Base-by-base conservation (phyloP, 1,140 invertebrate species). In the Lethrus apterus region DNA sequence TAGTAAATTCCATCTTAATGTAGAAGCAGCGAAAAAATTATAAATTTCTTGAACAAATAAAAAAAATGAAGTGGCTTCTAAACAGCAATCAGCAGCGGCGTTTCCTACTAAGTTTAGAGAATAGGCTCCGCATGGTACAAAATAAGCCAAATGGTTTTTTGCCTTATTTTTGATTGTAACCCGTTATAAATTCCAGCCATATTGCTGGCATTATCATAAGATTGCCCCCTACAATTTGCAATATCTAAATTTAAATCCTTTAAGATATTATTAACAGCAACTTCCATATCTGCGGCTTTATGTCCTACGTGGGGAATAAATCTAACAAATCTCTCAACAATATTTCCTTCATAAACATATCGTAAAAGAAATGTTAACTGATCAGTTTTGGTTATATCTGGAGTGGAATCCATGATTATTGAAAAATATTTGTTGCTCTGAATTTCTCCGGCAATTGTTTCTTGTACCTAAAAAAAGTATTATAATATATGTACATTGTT, bases 151-250 rank as follows among this genome's bases (percentile, higher is more conserved):
- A 23, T 26, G 20, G 31, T 24, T 45, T 44, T 9, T 15, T 47
- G 51, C 46, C 54, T 36, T 32, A 66, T 56, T 44, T 50, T 47
- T 13, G 57, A 57, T 57, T 68, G 64, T 38, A 67, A 46, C 15
- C 64, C 63, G 41, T 47, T 57, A 47, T 66, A 64, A 7, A 44
- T 45, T 21, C 63, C 64, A 44, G 56, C 54, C 64, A 68, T 68
- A 43, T 65, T 68, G 4, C 38, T 23, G 8, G 60, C 61, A 57
- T 67, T 68, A 40, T 66, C 62, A 50, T 68, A 67, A 2, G 56
- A 56, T 50, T 67, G 62, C 8, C 57, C 56, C 21, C 59, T 4
- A 17, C 61, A 64, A 33, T 63, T 46, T 44, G 48, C 21, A 47
- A 65, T 61, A 48, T 63, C 43, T 42, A 68, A 51, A 64, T 50